These are phyloP conservation scores for Pipa parva DNA, from an alignment of 2,113 vertebrate genomes.

Conservation along the genomic window DNA sequence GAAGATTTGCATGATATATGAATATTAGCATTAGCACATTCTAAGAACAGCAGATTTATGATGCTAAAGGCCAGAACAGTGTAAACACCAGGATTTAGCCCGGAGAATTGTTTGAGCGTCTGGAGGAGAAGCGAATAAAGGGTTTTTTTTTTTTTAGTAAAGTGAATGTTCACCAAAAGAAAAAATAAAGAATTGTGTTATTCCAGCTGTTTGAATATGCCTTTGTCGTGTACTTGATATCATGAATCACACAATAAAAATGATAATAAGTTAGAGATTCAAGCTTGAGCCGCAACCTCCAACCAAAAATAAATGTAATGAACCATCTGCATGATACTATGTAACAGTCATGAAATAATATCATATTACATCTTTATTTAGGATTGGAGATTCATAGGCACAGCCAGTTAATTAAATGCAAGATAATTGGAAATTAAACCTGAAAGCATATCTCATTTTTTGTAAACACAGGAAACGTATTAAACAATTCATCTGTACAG, in stretches of 20 bases:
- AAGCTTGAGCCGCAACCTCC: not conserved
- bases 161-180: not conserved
- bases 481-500: no score
- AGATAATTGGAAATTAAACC: no score
- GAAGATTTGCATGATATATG: slow-evolving; percentile 35
- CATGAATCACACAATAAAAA: slow-evolving; percentile 1
- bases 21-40: slow-evolving; percentile 37
- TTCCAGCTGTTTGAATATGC: slow-evolving; percentile 17
- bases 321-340: no score
- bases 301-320: no score
- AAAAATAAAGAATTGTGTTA: slow-evolving; percentile 7
- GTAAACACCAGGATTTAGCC: slow-evolving; percentile 27
- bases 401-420: no score
- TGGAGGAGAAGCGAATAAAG: slow-evolving; percentile 31
- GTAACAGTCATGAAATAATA: no score
- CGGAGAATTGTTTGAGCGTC: slow-evolving; percentile 25
- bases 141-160: slow-evolving; percentile 16
- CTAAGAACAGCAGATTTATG: slow-evolving; percentile 32
- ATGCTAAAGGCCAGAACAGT: slow-evolving; percentile 20
- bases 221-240: not conserved
- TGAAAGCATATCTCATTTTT: no score
- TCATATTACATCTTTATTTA: no score
- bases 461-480: no score
- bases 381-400: no score
- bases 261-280: slow-evolving; percentile 15